These are phyloP conservation scores for Pterocles gutturalis DNA, from an alignment of 2,113 vertebrate genomes.

Conservation along the genomic window DNA sequence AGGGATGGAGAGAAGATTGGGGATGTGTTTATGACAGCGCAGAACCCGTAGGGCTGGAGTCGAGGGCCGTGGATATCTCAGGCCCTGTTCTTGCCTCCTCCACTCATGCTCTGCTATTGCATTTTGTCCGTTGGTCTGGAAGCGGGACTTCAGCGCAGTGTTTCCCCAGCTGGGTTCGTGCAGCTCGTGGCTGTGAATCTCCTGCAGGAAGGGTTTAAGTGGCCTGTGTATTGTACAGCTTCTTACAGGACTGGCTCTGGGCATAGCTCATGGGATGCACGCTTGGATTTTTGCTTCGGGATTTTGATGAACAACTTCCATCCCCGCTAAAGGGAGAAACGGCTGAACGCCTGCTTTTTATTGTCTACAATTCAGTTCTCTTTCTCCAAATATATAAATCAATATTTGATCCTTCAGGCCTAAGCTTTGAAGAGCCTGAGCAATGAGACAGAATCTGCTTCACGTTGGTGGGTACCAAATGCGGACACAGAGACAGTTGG, in stretches of 20 bases:
- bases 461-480: background rate
- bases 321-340: background rate
- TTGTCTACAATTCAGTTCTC: background rate
- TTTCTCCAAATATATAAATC: background rate
- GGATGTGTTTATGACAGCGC: background rate
- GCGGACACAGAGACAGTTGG: fast-evolving
- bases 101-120: fast-evolving
- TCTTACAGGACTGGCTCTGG: background rate
- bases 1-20: background rate
- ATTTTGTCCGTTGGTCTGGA: fast-evolving
- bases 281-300: fast-evolving
- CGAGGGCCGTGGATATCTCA: background rate
- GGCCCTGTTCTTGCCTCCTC: background rate
- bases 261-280: fast-evolving
- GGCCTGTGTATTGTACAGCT: background rate
- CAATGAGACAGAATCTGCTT: background rate
- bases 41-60: background rate
- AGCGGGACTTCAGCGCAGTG: fast-evolving
- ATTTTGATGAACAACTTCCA: background rate
- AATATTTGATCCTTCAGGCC: background rate
- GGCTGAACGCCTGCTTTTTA: background rate
- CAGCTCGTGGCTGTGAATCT: background rate
- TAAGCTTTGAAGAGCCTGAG: background rate
- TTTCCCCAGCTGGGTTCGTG: background rate
- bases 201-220: background rate